These are phyloP conservation scores for Amblyjoppa fuscipennis DNA, from an alignment of 2,888 invertebrate genomes.

Conservation along the genomic window DNA sequence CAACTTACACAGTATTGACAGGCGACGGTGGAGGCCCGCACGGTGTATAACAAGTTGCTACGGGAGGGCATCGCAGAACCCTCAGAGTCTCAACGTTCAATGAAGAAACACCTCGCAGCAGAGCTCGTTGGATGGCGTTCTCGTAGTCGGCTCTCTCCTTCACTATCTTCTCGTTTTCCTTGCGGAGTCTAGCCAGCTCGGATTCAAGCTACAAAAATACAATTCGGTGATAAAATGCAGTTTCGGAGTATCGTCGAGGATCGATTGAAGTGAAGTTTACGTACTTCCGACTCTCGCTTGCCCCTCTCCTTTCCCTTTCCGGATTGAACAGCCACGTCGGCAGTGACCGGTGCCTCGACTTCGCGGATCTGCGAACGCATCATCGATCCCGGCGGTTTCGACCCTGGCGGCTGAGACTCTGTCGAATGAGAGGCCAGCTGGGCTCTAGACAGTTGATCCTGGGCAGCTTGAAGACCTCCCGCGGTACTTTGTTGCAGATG, in stretches of 20 bases:
- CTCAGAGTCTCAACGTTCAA: constrained; percentile 81
- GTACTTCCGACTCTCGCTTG: constrained; percentile 74
- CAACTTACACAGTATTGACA: constrained; percentile 54
- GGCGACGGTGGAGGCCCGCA: constrained; percentile 70
- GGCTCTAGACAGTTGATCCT: constrained; percentile 1
- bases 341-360: constrained; percentile 18
- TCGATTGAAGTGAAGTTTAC: background rate
- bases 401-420: background rate
- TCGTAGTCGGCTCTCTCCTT: constrained; percentile 81
- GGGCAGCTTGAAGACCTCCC: background rate
- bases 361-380: background rate
- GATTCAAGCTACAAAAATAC: constrained; percentile 75
- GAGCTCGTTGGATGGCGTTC: constrained; percentile 81
- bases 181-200: constrained; percentile 76
- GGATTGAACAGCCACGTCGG: constrained; percentile 59
- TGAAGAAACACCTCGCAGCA: constrained; percentile 81
- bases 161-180: constrained; percentile 79
- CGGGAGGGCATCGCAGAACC: constrained; percentile 78
- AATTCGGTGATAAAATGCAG: background rate
- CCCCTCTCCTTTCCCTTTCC: constrained; percentile 59
- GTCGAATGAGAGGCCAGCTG: background rate
- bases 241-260: background rate
- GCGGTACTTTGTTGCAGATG: background rate
- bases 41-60: constrained; percentile 75
- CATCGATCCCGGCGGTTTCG: background rate